Conservation (phyloP, 2,113 vertebrate species). For the Microcebus griseorufus region DNA sequence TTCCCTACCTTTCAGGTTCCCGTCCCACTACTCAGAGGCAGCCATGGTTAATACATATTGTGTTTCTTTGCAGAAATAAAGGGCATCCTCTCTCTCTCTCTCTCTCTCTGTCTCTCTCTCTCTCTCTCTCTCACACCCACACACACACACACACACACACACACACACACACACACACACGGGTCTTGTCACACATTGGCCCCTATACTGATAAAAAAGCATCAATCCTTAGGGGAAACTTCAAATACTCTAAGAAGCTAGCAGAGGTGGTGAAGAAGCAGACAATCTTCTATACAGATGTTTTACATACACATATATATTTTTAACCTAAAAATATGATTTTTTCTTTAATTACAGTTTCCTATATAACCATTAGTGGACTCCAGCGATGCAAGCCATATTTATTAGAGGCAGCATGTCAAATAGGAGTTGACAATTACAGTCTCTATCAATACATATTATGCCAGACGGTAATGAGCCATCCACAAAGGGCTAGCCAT, state of each 20-base stretch:
- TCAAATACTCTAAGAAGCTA: conserved; percentile 57
- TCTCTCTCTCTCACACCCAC: no score
- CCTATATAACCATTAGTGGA: conserved; percentile 87
- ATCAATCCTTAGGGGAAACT: conserved; percentile 33
- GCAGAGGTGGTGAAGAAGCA: background rate
- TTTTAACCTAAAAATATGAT: conserved; percentile 74
- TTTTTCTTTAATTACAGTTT: conserved; percentile 86
- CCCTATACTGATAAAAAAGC: conserved; percentile 52
- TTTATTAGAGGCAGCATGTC: conserved; percentile 98
- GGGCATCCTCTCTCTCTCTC: background rate
- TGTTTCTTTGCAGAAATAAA: conserved; percentile 1
- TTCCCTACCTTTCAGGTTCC: background rate
- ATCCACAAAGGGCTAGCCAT: conserved; percentile 90
- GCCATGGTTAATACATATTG: background rate
- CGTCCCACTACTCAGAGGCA: background rate
- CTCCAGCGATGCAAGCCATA: conserved; percentile 91
- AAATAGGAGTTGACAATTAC: conserved; percentile 96
- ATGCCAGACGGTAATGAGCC: conserved; percentile 96
- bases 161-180: background rate
- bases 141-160: no score
- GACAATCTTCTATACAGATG: conserved; percentile 45
- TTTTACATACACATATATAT: conserved; percentile 52
- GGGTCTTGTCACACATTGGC: no score
- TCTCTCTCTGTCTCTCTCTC: no score
- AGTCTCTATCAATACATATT: conserved; percentile 96